These are phyloP conservation scores for Lynx canadensis DNA, from an alignment of 2,113 vertebrate genomes.

Conservation along the genomic window DNA sequence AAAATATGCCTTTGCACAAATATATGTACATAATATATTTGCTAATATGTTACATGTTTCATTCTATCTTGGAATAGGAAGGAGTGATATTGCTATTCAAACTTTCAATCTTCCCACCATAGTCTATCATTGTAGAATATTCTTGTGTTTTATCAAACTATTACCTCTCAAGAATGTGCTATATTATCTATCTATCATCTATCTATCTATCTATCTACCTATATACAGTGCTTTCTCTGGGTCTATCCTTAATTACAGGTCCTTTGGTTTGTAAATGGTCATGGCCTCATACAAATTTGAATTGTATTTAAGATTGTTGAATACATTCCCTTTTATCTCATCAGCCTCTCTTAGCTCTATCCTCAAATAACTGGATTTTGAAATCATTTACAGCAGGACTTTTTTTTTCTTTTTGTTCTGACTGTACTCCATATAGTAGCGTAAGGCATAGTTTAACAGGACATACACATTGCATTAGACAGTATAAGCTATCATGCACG, in stretches of 20 bases:
- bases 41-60: background rate
- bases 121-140: background rate
- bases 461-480: background rate
- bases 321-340: background rate
- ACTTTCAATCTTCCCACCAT: background rate
- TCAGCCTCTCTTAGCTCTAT: background rate
- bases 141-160: background rate
- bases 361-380: background rate
- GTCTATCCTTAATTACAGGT: background rate
- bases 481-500: background rate
- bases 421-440: background rate
- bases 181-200: background rate
- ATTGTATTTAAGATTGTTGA: background rate
- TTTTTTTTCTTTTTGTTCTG: background rate
- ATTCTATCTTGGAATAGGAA: background rate
- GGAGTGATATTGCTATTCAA: background rate
- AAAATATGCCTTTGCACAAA: background rate
- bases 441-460: background rate
- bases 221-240: background rate
- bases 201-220: background rate
- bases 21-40: background rate
- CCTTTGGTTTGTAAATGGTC: background rate
- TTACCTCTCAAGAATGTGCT: background rate
- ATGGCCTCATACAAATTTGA: background rate
- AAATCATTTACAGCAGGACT: background rate